phyloP scores from a whole-genome alignment of 2,113 vertebrate species.

The Sceloporus tristichus region DNA sequence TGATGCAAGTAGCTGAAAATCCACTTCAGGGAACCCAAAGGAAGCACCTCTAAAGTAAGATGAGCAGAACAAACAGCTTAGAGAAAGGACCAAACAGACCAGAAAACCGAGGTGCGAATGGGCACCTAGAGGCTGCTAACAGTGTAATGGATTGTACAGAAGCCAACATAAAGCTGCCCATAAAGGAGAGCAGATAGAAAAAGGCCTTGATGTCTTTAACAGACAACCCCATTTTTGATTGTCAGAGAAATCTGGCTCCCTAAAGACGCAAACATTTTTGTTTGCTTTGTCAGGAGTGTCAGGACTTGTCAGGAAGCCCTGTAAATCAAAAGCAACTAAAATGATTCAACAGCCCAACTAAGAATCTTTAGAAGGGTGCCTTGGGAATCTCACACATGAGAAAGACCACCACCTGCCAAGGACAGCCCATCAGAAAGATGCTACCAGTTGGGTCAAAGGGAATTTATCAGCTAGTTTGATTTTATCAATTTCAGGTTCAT shows the following conservation, averaged over 20 bases:
- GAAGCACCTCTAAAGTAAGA: not conserved
- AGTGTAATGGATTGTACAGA: conserved; percentile 28
- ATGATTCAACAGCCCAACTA: conserved; percentile 5
- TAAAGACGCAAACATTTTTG: not conserved
- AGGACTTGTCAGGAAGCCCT: not conserved
- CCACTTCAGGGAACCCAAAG: not conserved
- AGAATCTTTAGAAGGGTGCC: not conserved
- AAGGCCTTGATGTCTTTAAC: conserved; percentile 21
- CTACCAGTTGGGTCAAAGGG: not conserved
- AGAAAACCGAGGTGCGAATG: conserved; percentile 4
- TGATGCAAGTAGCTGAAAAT: not conserved
- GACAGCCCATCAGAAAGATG: not conserved
- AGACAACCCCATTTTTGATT: not conserved
- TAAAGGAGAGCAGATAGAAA: not conserved
- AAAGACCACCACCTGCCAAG: not conserved
- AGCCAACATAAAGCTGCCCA: not conserved
- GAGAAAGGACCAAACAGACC: not conserved
- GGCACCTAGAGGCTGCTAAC: not conserved
- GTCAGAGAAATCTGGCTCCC: not conserved
- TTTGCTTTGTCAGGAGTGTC: not conserved
- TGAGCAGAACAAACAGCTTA: not conserved
- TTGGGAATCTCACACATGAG: not conserved
- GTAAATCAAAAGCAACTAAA: conserved; percentile 18
- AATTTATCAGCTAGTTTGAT: not conserved
- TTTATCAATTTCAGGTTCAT: not conserved